phyloP scores from a whole-genome alignment of 2,797 vertebrate species.

The Oophaga sylvatica region DNA sequence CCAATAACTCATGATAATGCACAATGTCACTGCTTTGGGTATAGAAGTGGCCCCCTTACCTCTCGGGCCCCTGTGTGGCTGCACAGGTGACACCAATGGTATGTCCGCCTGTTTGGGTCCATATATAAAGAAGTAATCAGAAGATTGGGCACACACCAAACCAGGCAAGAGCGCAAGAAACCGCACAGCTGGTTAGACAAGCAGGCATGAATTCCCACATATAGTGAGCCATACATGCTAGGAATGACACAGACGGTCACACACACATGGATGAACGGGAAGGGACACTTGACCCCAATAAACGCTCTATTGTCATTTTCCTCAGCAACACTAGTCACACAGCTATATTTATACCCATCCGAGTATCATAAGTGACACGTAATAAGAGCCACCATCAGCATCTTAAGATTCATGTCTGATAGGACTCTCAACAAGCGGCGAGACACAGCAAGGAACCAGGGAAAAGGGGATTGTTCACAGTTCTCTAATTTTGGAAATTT shows the following conservation, averaged over 20 bases:
- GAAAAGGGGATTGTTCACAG: neutral
- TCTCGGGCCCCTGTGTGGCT: no score
- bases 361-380: conserved; percentile 3
- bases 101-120: neutral
- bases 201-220: neutral
- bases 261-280: conserved; percentile 4
- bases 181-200: neutral
- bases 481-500: neutral
- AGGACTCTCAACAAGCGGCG: neutral
- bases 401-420: neutral
- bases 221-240: neutral
- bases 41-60: no score
- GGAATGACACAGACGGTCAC: conserved; percentile 15
- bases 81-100: no score
- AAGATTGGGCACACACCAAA: neutral
- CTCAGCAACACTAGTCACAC: conserved; percentile 14
- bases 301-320: conserved; percentile 12
- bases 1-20: no score
- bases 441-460: neutral
- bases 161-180: neutral
- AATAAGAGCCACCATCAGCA: conserved; percentile 15
- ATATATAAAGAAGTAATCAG: neutral
- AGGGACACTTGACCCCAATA: conserved; percentile 6
- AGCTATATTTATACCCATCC: neutral
- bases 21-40: no score